Conservation (phyloP, 2,113 vertebrate genomes). For the Piaya cayana region DNA sequence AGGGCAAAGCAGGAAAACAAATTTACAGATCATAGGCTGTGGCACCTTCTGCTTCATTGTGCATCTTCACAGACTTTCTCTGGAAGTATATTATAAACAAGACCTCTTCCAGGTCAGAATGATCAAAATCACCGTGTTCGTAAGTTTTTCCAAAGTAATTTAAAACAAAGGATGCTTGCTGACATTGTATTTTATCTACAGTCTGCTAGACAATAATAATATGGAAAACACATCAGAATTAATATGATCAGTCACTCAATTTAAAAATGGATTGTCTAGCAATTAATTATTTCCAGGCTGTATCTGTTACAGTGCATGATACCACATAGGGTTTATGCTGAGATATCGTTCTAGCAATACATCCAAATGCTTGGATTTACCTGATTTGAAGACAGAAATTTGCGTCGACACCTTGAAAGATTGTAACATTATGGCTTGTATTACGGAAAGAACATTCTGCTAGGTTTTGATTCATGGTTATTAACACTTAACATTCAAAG, state of each 20-base stretch:
- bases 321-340: background rate
- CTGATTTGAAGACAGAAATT: background rate
- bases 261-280: background rate
- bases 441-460: background rate
- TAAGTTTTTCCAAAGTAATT: background rate
- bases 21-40: background rate
- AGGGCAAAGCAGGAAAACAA: background rate
- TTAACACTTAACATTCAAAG: constrained; percentile 24
- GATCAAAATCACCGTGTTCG: background rate
- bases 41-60: background rate
- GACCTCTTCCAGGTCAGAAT: background rate
- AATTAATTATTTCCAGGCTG: background rate
- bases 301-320: background rate
- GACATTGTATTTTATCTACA: background rate
- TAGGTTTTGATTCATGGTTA: constrained; percentile 24
- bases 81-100: background rate
- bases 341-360: background rate
- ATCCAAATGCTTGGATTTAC: background rate
- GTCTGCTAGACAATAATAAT: background rate
- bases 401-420: background rate
- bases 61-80: background rate
- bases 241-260: background rate
- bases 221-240: background rate
- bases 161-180: background rate
- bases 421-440: background rate